Conservation (phyloP, 1,140 invertebrate species). For the Cecropterus lyciades region DNA sequence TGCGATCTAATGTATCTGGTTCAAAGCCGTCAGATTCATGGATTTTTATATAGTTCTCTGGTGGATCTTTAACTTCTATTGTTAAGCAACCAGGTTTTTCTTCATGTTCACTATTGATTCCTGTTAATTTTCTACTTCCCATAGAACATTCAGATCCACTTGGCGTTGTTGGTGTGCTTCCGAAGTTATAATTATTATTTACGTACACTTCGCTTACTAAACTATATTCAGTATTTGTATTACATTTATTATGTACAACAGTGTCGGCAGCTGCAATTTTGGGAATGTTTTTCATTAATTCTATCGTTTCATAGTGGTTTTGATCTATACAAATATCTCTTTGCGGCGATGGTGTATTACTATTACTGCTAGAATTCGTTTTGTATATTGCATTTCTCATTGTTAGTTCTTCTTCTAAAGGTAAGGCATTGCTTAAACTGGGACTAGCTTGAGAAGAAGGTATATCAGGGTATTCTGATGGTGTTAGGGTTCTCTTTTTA, state of each 20-base stretch:
- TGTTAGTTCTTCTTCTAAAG: conserved; percentile 91
- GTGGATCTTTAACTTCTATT: conserved; percentile 91
- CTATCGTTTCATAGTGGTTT: conserved; percentile 81
- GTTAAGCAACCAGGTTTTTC: conserved; percentile 88
- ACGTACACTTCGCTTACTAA: conserved; percentile 91
- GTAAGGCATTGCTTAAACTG: conserved; percentile 87
- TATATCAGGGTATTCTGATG: conserved; percentile 86
- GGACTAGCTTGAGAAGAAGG: conserved; percentile 89
- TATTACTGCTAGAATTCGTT: conserved; percentile 84
- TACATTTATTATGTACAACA: conserved; percentile 36
- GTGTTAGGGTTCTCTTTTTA: conserved; percentile 85
- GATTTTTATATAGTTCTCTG: conserved; percentile 88
- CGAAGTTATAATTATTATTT: conserved; percentile 89
- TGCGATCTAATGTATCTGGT: conserved; percentile 93
- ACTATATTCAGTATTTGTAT: conserved; percentile 83
- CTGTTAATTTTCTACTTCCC: conserved; percentile 74
- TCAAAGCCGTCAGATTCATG: conserved; percentile 91
- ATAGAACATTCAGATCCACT: conserved; percentile 87
- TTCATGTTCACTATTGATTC: conserved; percentile 83
- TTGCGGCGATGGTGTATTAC: conserved; percentile 85
- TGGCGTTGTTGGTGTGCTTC: conserved; percentile 85
- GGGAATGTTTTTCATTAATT: conserved; percentile 55
- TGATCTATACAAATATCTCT: conserved; percentile 78
- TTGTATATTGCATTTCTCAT: conserved; percentile 89
- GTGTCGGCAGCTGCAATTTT: conserved; percentile 20